Evolutionary conservation across 2,113 vertebrate species (phyloP), one percentile per base, ranked within the genome.

Genomic region (Erythrocercus mccallii): DNA sequence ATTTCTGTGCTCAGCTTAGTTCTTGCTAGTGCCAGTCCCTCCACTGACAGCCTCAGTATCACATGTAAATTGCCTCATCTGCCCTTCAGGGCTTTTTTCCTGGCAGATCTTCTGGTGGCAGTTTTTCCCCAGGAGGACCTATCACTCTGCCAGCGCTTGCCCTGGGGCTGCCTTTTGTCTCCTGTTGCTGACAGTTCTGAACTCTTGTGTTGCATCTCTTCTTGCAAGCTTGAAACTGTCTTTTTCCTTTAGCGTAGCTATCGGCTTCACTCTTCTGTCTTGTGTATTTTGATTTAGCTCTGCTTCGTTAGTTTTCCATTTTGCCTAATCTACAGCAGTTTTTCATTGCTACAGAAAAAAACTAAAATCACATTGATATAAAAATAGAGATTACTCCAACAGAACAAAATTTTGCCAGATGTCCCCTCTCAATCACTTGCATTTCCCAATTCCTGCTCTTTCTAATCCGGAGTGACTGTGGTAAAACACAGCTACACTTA

Each of bases 131-230:
- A 42, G 48, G 48, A 83, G 68, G 54, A 60, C 50, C 58, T 80
- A 8, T 70, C 12, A 24, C 44, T 81, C 81, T 94, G 47, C 60
- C 74, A 93, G 71, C 71, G 10, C 47, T 70, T 88, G 79, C 77
- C 94, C 73, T 50, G 42, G 28, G 81, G 83, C 86, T 94, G 45
- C 74, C 79, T 92, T 92, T 92, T 85, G 53, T 91, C 68, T 90
- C 54, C 47, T 73, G 6, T 72, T 92, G 38, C 79, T 93, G 92
- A 80, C 74, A 94, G 58, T 80, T 91, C 48, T 82, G 78, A 81
- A n/a, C 50, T 69, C 69, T 54, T 69, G 37, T 24, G 95, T 71
- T 87, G 44, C n/a, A 38, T 74, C 48, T 66, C 56, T 92, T 94
- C 50, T 64, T 85, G 61, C 91, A 79, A 86, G 79, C 77, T 80